Evolutionary conservation across 2,113 vertebrate genomes (phyloP).

Genomic region (Helogale parvula): DNA sequence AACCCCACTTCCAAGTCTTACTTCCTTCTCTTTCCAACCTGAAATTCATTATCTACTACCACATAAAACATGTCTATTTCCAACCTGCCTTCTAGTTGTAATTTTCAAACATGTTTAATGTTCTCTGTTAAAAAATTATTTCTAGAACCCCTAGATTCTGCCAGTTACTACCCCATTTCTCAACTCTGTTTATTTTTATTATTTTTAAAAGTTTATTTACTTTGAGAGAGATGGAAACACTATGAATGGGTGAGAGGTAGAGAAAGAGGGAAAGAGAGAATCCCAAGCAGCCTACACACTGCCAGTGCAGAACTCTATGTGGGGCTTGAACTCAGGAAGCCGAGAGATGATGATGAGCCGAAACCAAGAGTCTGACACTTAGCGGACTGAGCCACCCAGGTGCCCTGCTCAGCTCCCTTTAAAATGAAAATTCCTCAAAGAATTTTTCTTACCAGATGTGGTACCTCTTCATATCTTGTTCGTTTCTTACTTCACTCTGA

Average conservation of each 20-base stretch:
- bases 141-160: neutral
- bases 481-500: neutral
- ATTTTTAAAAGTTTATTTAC: no score
- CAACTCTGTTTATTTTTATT: no score
- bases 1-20: no score
- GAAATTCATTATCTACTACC: neutral
- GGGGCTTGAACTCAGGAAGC: no score
- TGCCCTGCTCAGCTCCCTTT: neutral
- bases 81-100: neutral
- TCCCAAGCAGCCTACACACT: no score
- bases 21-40: neutral
- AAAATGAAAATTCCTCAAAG: neutral
- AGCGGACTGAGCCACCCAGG: no score
- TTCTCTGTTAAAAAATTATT: neutral
- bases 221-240: no score
- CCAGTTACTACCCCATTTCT: neutral
- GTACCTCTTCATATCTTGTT: neutral
- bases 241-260: no score
- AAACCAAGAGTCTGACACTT: no score
- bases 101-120: neutral
- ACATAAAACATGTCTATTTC: neutral
- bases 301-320: no score
- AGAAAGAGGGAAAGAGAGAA: no score
- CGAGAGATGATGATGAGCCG: no score
- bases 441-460: neutral